Percentiles rank a stretch among this genome's conserved stretches.
phyloP scores from a whole-genome alignment of 2,113 vertebrate genomes.

The Pleuronectes platessa region DNA sequence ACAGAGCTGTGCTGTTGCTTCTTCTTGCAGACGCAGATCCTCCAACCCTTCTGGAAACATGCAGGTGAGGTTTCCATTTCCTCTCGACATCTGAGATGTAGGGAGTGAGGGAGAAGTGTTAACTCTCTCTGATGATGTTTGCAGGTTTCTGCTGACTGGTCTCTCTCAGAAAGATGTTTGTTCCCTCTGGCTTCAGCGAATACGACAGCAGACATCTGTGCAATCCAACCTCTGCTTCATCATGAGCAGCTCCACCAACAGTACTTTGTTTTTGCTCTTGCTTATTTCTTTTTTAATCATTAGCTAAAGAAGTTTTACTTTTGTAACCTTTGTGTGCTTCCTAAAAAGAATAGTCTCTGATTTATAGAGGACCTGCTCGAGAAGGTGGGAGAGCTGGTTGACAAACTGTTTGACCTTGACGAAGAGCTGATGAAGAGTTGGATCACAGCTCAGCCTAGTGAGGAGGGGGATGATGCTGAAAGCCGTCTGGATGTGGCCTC shows the following conservation, averaged over 20 bases:
- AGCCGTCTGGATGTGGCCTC: slow-evolving; percentile 80
- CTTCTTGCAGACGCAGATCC: slow-evolving; percentile 93
- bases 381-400: slow-evolving; percentile 94
- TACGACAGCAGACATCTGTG: slow-evolving; percentile 84
- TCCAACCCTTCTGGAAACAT: slow-evolving; percentile 93
- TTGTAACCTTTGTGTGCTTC: background rate
- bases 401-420: slow-evolving; percentile 96
- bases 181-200: slow-evolving; percentile 89
- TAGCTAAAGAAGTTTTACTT: background rate
- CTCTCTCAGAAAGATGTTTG: slow-evolving; percentile 90
- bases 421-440: slow-evolving; percentile 94
- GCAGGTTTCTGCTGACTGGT: slow-evolving; percentile 93
- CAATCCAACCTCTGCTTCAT: slow-evolving; percentile 91
- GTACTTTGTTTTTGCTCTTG: slow-evolving; percentile 75
- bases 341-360: background rate
- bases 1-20: slow-evolving; percentile 89
- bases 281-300: background rate
- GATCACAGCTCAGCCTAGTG: slow-evolving; percentile 77
- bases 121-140: slow-evolving; percentile 34
- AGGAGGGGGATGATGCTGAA: slow-evolving; percentile 53
- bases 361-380: slow-evolving; percentile 90
- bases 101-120: slow-evolving; percentile 22
- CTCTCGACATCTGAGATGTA: background rate
- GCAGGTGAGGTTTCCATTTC: slow-evolving; percentile 84
- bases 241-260: slow-evolving; percentile 96